A percentile compares a stretch with the other conserved stretches of the same genome.
These are phyloP conservation scores for Thripadectes ignobilis DNA, from an alignment of 2,797 vertebrate genomes.

Conservation along the genomic window DNA sequence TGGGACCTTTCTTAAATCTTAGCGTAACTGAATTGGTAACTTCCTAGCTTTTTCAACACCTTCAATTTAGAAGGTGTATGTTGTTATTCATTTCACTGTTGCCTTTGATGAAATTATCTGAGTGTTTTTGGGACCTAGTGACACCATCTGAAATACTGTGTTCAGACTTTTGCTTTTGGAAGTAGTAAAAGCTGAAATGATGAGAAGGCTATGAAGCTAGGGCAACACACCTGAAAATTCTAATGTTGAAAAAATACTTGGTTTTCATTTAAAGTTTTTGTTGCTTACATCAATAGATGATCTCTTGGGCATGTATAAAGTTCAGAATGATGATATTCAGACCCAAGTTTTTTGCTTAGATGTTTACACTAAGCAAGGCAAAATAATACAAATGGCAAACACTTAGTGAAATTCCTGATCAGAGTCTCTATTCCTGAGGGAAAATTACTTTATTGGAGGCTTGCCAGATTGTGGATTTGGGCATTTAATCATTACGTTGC, in stretches of 20 bases:
- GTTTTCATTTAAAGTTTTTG: neutral
- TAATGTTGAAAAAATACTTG: neutral
- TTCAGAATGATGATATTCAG: neutral
- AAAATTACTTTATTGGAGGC: neutral
- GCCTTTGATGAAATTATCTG: neutral
- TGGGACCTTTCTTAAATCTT: neutral
- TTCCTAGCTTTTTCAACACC: neutral
- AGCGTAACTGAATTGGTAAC: neutral
- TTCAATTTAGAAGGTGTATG: neutral
- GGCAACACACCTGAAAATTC: neutral
- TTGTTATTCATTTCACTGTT: neutral
- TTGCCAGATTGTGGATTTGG: neutral
- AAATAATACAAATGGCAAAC: neutral
- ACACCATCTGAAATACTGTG: neutral
- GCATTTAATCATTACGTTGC: neutral
- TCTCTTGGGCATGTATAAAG: neutral
- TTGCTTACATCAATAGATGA: neutral
- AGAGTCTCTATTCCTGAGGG: neutral
- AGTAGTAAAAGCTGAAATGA: neutral
- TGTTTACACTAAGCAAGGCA: neutral
- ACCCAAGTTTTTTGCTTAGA: neutral
- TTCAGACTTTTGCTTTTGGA: neutral
- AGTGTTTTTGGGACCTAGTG: neutral
- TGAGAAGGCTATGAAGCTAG: neutral
- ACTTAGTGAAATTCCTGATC: neutral